Conservation (phyloP, 1,140 invertebrate genomes). For the Monochamus saltuarius region DNA sequence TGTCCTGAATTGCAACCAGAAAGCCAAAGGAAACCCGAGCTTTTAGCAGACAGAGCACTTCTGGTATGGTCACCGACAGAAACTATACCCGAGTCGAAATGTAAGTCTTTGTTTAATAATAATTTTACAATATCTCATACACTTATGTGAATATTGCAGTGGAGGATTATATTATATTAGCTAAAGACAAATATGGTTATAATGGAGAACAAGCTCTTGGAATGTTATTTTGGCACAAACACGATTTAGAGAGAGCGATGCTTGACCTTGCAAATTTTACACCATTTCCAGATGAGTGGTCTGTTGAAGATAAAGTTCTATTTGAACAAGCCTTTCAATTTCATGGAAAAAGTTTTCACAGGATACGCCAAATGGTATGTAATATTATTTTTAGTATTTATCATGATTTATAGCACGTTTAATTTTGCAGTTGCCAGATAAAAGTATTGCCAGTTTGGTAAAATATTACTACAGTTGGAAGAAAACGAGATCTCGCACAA, state of each 20-base stretch:
- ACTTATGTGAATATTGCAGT: constrained; percentile 65
- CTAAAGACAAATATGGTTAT: constrained; percentile 98
- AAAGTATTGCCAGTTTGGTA: constrained; percentile 92
- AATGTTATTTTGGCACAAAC: constrained; percentile 98
- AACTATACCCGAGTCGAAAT: constrained; percentile 81
- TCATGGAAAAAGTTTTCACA: constrained; percentile 96
- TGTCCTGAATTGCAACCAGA: constrained; percentile 76
- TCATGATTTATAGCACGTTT: neutral
- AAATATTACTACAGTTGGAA: constrained; percentile 99
- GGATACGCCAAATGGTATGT: constrained; percentile 94
- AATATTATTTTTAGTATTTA: neutral
- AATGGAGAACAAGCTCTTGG: constrained; percentile 96
- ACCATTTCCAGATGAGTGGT: constrained; percentile 98
- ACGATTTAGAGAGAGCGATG: constrained; percentile 89
- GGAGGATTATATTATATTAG: constrained; percentile 91
- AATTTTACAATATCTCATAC: neutral
- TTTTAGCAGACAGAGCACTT: constrained; percentile 79
- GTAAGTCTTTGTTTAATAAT: constrained; percentile 59
- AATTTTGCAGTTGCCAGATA: constrained; percentile 81
- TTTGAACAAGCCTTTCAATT: constrained; percentile 99
- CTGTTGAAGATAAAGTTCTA: constrained; percentile 94
- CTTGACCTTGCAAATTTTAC: constrained; percentile 95
- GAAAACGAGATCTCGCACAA: constrained; percentile 87
- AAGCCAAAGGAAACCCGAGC: constrained; percentile 59
- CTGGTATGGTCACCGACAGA: constrained; percentile 93